Percentiles rank a stretch among this genome's conserved stretches.
These are phyloP conservation scores for Gonioctena quinquepunctata DNA, from an alignment of 1,140 invertebrate species.

Conservation along the genomic window DNA sequence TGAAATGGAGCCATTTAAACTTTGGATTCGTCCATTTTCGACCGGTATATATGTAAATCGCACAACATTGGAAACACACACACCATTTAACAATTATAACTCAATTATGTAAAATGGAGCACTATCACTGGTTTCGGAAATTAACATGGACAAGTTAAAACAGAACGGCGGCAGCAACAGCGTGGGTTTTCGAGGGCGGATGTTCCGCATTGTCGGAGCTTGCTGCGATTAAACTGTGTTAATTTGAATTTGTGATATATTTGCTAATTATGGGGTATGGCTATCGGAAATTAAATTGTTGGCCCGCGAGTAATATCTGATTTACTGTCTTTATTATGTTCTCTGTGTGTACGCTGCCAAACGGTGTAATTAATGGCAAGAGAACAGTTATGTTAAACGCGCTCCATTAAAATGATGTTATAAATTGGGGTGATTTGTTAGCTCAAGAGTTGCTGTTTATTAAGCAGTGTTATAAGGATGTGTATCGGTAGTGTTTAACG, in stretches of 20 bases:
- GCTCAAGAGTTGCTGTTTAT: no score
- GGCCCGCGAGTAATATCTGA: constrained; percentile 32
- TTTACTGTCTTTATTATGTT: constrained; percentile 29
- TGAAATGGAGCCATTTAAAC: background rate
- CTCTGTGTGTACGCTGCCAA: constrained; percentile 14
- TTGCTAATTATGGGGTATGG: constrained; percentile 46
- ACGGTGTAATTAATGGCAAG: constrained; percentile 19
- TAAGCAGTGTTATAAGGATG: no score
- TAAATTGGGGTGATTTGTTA: no score
- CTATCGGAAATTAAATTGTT: constrained; percentile 47
- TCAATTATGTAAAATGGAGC: constrained; percentile 27
- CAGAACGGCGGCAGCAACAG: constrained; percentile 34
- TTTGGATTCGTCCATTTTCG: background rate
- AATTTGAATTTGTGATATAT: constrained; percentile 49
- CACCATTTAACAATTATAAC: constrained; percentile 54
- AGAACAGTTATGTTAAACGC: no score
- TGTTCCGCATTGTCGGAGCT: constrained; percentile 11
- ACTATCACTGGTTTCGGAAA: constrained; percentile 49
- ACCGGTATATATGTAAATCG: constrained; percentile 51
- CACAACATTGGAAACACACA: constrained; percentile 46
- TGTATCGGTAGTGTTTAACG: no score
- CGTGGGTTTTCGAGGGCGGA: constrained; percentile 19
- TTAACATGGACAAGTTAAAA: constrained; percentile 53
- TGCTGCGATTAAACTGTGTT: constrained; percentile 30
- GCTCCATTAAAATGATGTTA: no score